Conservation (phyloP, 2,888 invertebrate genomes). For the Cryptosula pallasiana region DNA sequence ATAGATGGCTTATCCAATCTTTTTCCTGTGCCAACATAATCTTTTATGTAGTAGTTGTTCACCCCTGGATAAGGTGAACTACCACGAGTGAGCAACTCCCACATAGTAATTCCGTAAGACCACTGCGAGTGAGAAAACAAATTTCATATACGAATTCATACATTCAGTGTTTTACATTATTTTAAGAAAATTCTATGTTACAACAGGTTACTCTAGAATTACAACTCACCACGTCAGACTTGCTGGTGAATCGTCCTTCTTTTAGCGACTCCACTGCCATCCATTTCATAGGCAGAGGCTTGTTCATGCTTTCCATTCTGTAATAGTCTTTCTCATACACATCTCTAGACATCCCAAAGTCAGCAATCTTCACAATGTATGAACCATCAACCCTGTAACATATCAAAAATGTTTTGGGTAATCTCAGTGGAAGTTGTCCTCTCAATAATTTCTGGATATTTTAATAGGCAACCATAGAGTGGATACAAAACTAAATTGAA, state of each 20-base stretch:
- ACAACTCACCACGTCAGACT: slow-evolving; percentile 11
- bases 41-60: slow-evolving; percentile 12
- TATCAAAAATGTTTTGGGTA: too few species aligned
- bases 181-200: too few species aligned
- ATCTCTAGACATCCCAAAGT: slow-evolving; percentile 19
- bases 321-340: slow-evolving; percentile 5
- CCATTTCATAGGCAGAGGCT: slow-evolving; percentile 19
- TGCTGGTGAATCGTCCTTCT: not conserved
- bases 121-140: too few species aligned
- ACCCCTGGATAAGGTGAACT: slow-evolving; percentile 14
- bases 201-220: too few species aligned
- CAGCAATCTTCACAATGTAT: too few species aligned
- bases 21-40: not conserved
- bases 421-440: too few species aligned
- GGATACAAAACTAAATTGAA: too few species aligned
- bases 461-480: too few species aligned
- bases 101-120: slow-evolving; percentile 1
- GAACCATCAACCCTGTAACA: slow-evolving; percentile 14
- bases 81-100: slow-evolving; percentile 22
- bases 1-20: slow-evolving; percentile 3
- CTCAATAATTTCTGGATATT: too few species aligned
- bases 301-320: not conserved
- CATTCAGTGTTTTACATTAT: too few species aligned
- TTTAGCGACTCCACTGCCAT: slow-evolving; percentile 17
- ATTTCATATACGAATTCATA: not conserved